A percentile compares a stretch with the other conserved stretches of the same genome.
phyloP scores from a whole-genome alignment of 1,140 invertebrate genomes.

The Cryptotermes secundus region DNA sequence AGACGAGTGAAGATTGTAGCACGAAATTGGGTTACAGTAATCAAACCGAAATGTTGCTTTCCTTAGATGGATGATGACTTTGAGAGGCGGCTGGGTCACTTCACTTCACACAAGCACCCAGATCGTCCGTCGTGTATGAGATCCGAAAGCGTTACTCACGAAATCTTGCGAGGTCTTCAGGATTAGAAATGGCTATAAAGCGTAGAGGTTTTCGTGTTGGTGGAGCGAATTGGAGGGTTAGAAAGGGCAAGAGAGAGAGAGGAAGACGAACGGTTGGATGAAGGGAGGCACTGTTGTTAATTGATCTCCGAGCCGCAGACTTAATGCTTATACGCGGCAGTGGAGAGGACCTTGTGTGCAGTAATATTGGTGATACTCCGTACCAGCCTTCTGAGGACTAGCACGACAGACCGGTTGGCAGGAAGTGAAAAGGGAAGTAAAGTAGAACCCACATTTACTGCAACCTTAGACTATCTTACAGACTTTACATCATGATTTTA shows the following conservation, averaged over 20 bases:
- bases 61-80: neutral
- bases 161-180: conserved; percentile 4
- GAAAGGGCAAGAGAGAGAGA: conserved; percentile 5
- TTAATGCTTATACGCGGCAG: conserved; percentile 29
- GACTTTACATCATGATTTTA: neutral
- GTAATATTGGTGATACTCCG: conserved; percentile 30
- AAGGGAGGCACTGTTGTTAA: conserved; percentile 29
- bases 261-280: neutral
- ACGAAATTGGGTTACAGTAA: neutral
- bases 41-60: neutral
- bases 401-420: neutral
- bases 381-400: conserved; percentile 13
- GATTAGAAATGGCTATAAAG: conserved; percentile 13
- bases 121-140: neutral
- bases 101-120: neutral
- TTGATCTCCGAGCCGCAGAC: conserved; percentile 31
- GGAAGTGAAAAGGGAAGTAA: neutral
- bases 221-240: neutral
- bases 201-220: conserved; percentile 6
- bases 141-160: neutral
- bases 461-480: neutral
- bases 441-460: neutral
- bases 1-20: neutral
- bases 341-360: neutral
- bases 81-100: neutral